These are phyloP conservation scores for Terrapene triunguis DNA, from an alignment of 2,113 vertebrate genomes.

Conservation along the genomic window DNA sequence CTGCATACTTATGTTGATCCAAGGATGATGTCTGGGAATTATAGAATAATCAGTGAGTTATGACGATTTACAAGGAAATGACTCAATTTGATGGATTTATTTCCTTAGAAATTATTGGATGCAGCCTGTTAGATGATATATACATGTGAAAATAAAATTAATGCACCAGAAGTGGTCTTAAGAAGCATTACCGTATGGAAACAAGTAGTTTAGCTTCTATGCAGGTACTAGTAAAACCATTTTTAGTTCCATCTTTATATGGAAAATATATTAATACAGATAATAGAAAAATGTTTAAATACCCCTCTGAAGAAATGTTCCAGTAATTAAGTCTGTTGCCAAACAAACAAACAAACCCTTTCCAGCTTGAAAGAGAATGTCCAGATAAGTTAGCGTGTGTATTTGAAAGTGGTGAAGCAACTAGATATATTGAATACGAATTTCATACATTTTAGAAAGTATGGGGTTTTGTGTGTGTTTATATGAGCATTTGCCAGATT, in stretches of 20 bases:
- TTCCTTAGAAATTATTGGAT: not conserved
- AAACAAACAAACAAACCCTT: not conserved
- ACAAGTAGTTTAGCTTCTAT: not conserved
- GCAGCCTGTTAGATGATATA: not conserved
- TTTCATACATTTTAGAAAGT: not conserved
- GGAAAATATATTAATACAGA: not conserved
- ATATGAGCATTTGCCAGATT: not conserved
- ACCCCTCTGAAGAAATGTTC: not conserved
- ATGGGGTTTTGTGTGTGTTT: not conserved
- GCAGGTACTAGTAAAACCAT: not conserved
- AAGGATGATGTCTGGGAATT: not conserved
- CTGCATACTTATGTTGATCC: not conserved
- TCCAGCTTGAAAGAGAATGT: not conserved
- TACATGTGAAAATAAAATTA: not conserved
- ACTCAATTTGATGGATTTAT: not conserved
- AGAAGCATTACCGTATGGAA: not conserved
- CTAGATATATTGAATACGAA: not conserved
- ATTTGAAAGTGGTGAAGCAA: too few species aligned
- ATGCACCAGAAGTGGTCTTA: not conserved
- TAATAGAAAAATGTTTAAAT: not conserved
- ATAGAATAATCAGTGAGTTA: not conserved
- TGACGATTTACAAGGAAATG: not conserved
- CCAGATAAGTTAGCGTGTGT: not conserved
- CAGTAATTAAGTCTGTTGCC: not conserved
- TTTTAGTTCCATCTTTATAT: not conserved